Evolutionary conservation across 92 coral and sea anemone species (phyloP), one percentile per base, ranked within the genome.

Genomic region (Metridium senile): DNA sequence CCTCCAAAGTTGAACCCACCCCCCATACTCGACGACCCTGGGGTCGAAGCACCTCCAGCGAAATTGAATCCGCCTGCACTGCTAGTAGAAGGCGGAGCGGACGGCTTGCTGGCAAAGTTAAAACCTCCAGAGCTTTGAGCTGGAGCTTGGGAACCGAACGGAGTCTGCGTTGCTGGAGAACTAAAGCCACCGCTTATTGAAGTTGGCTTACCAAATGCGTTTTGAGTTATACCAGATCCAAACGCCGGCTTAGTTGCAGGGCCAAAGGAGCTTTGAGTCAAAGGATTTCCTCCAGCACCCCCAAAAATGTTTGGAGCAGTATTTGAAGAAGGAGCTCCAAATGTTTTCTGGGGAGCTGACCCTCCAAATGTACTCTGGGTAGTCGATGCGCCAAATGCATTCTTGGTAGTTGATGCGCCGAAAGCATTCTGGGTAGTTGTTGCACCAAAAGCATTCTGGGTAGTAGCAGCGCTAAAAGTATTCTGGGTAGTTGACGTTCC

Each of bases 301-400:
- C 49, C 49, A 39, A 39, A 39, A 13, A 13, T 39, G 49, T 39
- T 39, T 39, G 49, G 13, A 39, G 49, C 8, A 6, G 49, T 6
- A 13, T 39, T 39, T 13, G 49, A 4, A n/a, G n/a, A n/a, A n/a
- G n/a, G n/a, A 39, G 49, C 49, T 45, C 85, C 80, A 49, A 81
- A 81, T 26, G 81, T 11, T 26, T 34, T 73, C 81, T 61, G 85
- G 73, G 74, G 1, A 30, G 57, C 1, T 34, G 74, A 30, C 6
- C 35, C 34, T 64, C 78, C 72, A 74, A 85, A 85, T 0, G 75
- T 8, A 62, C 58, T 85, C 68, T 82, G 79, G 46, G 78, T 19
- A 33, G 86, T 27, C 9, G 75, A 26, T 59, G 69, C 80, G 45
- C 81, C 86, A 75, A 86, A 86, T 35, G 83, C 80, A 76, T 51